Evolutionary conservation across 2,113 vertebrate genomes (phyloP).

Genomic region (Melanerpes aurifrons): DNA sequence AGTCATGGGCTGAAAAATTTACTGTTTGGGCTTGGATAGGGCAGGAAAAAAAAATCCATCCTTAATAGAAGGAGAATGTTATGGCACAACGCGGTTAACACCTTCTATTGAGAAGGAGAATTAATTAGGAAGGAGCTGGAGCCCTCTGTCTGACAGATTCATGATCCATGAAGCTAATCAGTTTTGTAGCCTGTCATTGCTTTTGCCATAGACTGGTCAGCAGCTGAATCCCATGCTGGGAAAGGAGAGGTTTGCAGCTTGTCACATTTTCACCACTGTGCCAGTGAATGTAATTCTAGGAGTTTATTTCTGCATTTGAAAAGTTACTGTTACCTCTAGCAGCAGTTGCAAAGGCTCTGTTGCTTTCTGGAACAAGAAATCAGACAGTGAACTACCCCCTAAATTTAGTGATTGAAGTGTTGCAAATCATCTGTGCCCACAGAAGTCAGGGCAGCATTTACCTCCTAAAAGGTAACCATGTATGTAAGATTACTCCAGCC

Average conservation of each 20-base stretch:
- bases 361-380: neutral
- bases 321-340: neutral
- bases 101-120: neutral
- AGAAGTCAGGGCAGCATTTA: neutral
- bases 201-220: neutral
- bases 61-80: neutral
- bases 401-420: neutral
- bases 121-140: conserved; percentile 54
- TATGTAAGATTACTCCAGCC: neutral
- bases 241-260: neutral
- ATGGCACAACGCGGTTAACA: neutral
- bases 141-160: conserved; percentile 16
- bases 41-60: neutral
- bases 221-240: neutral
- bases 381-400: neutral
- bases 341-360: neutral
- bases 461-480: neutral
- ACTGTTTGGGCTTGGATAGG: neutral
- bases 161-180: conserved; percentile 18
- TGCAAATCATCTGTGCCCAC: neutral
- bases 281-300: neutral
- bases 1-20: neutral
- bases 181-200: conserved; percentile 7
- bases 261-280: neutral
- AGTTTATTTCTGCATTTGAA: neutral